Evolutionary conservation across 2,797 vertebrate genomes (phyloP), one percentile per base, ranked within the genome.

Genomic region (Vultur gryphus): DNA sequence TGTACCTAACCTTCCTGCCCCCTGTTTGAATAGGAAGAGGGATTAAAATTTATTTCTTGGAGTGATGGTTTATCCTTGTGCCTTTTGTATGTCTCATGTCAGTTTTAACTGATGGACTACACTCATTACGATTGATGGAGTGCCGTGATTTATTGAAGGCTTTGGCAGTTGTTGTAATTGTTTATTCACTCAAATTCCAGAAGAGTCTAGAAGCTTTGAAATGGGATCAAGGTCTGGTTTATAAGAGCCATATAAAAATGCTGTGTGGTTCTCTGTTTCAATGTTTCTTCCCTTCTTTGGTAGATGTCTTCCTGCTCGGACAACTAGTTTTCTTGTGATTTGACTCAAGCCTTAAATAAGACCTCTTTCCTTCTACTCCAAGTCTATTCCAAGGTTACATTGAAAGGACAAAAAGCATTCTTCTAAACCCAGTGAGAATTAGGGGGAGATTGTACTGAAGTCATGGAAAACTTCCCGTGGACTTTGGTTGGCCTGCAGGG

Each of bases 111-210:
- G 33, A 64, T 2, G 1, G 54, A 10, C 77, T 59, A 20, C 11
- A 1, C 29, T 28, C 2, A 16, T 71, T 67, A 44, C 0, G 0
- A 49, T 33, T 69, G 89, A 88, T 72, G 59, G 71, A 92, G 51
- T 35, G 29, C 59, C 82, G 39, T 84, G 71, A 84, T 87, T 79
- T 96, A 70, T 19, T 59, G 87, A 65, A 92, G 77, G 46, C 55
- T 91, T 55, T 77, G 62, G 48, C 70, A 51, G 28, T 46, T 76
- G 49, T 46, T 85, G 43, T 67, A 94, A 62, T 75, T 84, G 83
- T 95, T 95, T 91, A 55, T 91, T 90, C 59, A 39, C 66, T 93
- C 11, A 28, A 79, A 93, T 90, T 95, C 55, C 59, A 70, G 77
- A 81, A 52, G 25, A 82, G n/a, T 72, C 72, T 41, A 78, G 57